Evolutionary conservation across 2,797 vertebrate species (phyloP).

Genomic region (Nyctibius grandis): DNA sequence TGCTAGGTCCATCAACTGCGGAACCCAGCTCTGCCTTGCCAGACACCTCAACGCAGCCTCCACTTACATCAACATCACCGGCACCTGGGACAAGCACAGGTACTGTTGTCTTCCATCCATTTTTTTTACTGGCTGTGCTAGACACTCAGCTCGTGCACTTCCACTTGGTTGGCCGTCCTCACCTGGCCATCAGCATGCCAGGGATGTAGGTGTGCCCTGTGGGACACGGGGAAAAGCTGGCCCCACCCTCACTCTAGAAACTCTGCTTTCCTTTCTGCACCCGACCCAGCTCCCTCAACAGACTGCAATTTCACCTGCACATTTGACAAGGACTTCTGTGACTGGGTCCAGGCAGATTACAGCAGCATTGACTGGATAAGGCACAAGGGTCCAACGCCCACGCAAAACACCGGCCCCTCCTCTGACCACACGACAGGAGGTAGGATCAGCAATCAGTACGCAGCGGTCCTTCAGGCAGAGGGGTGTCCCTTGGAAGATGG

Average conservation of each 20-base stretch:
- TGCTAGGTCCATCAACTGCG: no score
- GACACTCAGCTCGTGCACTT: background rate
- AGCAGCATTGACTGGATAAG: constrained; percentile 72
- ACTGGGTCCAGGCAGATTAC: constrained; percentile 74
- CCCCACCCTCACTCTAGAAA: background rate
- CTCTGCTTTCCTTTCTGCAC: constrained; percentile 58
- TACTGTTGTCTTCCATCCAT: background rate
- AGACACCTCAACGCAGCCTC: background rate
- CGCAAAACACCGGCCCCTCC: constrained; percentile 75
- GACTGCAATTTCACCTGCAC: constrained; percentile 73
- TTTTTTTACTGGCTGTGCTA: background rate
- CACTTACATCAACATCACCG: background rate
- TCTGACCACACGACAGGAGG: constrained; percentile 83
- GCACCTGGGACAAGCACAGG: background rate
- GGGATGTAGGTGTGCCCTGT: background rate
- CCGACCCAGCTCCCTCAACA: background rate
- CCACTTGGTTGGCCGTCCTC: background rate
- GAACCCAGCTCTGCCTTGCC: no score
- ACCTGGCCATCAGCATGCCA: accelerated
- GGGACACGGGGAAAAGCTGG: background rate
- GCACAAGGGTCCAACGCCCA: constrained; percentile 74
- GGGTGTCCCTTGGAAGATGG: background rate
- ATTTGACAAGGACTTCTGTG: constrained; percentile 78
- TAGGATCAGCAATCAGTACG: background rate
- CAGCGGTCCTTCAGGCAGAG: background rate